phyloP scores from a whole-genome alignment of 2,888 invertebrate species.

The Diadegma fenestrale region DNA sequence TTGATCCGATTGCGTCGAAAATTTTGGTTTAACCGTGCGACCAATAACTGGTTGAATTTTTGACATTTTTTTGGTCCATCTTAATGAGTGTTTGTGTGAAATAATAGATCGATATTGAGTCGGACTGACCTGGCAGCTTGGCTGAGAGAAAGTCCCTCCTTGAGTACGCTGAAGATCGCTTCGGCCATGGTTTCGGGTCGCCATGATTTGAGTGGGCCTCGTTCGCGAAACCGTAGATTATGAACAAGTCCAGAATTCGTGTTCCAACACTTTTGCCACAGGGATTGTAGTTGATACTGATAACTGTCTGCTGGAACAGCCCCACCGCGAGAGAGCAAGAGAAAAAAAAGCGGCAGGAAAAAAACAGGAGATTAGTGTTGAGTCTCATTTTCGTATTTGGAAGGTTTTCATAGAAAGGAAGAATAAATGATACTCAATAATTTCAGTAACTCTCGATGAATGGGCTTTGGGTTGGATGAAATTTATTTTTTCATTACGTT shows the following conservation, averaged over 20 bases:
- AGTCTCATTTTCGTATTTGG: conserved; percentile 23
- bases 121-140: conserved; percentile 89
- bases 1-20: too few species aligned
- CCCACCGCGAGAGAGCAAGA: conserved; percentile 69
- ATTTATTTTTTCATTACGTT: conserved; percentile 24
- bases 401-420: conserved; percentile 19
- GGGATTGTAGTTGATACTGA: conserved; percentile 97
- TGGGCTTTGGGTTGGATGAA: conserved; percentile 50
- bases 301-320: conserved; percentile 93
- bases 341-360: conserved; percentile 71
- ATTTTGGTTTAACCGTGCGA: too few species aligned
- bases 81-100: neutral
- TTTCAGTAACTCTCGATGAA: conserved; percentile 57
- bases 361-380: conserved; percentile 73
- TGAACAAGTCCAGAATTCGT: conserved; percentile 96
- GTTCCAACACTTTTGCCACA: conserved; percentile 99
- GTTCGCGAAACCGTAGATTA: conserved; percentile 95
- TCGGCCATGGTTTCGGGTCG: conserved; percentile 98
- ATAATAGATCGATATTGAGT: neutral
- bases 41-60: too few species aligned
- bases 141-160: conserved; percentile 94
- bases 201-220: conserved; percentile 97
- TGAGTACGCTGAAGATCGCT: conserved; percentile 96
- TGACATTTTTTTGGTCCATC: too few species aligned
- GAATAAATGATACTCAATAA: conserved; percentile 67